Base-by-base conservation (phyloP, 1,140 invertebrate species). In the Drosophila arawakana region DNA sequence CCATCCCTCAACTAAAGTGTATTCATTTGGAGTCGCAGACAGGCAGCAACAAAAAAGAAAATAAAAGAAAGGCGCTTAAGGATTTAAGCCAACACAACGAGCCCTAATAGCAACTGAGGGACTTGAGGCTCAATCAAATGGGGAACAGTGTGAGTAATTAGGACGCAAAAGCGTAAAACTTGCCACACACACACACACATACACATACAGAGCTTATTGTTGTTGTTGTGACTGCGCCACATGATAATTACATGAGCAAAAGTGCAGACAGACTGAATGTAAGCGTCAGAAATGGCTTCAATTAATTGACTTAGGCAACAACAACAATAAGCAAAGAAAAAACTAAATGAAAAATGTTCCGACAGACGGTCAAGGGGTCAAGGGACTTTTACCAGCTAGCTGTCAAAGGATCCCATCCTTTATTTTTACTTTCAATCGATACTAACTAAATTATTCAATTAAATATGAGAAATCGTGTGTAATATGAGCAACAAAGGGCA, bases 81-180 rank as follows among this genome's bases (percentile, higher is more conserved):
- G 76, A 82, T 76, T 82, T 82, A 78, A 69, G 80, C 50, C 57
- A 69, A 47, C 50, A 70, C 72, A 73, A 41, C 55, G 15, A 41
- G 63, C 35, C 47, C 59, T 21, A 49, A 62, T 47, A 43, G 18
- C 11, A 34, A 43, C 41, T 43, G 41, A 46, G 25, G 62, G 35
- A 61, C 43, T 25, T 50, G 21, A 10, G 34, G 30, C 50, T 25
- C 50, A 52, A 52, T 25, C 44, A 57, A 47, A 73, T 43, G 54
- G 50, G 50, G 7, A 68, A 78, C 76, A 76, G 80, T 78, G 75
- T 81, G 72, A 82, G 80, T 82, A 82, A 82, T 82, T 78, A 82
- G 78, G 80, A 82, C 63, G 67, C 80, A 75, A 81, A 66, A 78
- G 75, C 80, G 79, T 81, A 82, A 71, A 75, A 78, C 65, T 78